phyloP scores from a whole-genome alignment of 2,113 vertebrate species.

The Erythrolamprus reginae region DNA sequence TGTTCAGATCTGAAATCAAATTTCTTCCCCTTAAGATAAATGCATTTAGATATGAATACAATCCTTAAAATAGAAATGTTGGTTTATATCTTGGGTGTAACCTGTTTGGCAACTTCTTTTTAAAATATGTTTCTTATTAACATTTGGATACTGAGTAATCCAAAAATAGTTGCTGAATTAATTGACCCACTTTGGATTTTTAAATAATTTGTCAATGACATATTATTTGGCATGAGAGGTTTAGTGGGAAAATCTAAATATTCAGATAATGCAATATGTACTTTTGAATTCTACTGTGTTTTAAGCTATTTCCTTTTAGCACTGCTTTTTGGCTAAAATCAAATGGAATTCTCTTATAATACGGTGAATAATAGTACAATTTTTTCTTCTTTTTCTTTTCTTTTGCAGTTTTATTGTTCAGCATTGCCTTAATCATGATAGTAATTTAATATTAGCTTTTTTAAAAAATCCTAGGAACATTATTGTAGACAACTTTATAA shows the following conservation, averaged over 20 bases:
- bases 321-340: slow-evolving; percentile 1
- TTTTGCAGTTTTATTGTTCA: slow-evolving; percentile 25
- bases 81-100: slow-evolving; percentile 51
- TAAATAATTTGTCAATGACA: slow-evolving; percentile 46
- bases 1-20: background rate
- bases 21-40: background rate
- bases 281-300: slow-evolving; percentile 43
- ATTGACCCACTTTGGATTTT: slow-evolving; percentile 39
- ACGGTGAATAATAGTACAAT: slow-evolving; percentile 31
- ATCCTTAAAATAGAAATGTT: slow-evolving; percentile 10
- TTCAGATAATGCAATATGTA: slow-evolving; percentile 40
- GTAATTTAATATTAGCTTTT: background rate
- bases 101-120: slow-evolving; percentile 49
- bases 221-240: slow-evolving; percentile 51
- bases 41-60: slow-evolving; percentile 3
- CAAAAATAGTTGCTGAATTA: slow-evolving; percentile 57
- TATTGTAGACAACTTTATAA: background rate
- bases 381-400: background rate
- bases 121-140: slow-evolving; percentile 54
- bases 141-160: slow-evolving; percentile 44
- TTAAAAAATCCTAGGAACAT: background rate
- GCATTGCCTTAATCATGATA: slow-evolving; percentile 1
- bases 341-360: slow-evolving; percentile 32
- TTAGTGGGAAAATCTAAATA: slow-evolving; percentile 42
- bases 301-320: slow-evolving; percentile 43